Evolutionary conservation across 1,140 invertebrate genomes (phyloP).

Genomic region (Procambarus virginalis): DNA sequence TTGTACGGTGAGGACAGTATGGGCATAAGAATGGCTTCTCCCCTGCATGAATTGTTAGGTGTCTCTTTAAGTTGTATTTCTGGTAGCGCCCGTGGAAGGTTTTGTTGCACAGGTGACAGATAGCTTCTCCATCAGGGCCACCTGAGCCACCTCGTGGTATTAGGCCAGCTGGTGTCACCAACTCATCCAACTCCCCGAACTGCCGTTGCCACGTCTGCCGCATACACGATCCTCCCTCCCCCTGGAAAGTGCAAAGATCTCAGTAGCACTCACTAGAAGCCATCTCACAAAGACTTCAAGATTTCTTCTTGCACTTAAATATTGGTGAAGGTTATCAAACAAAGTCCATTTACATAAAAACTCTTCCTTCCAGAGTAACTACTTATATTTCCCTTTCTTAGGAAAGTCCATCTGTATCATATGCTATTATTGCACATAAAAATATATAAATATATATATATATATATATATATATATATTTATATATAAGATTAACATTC

Average conservation of each 20-base stretch:
- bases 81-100: conserved; percentile 56
- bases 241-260: conserved; percentile 62
- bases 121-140: conserved; percentile 10
- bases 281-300: conserved; percentile 11
- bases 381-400: background rate
- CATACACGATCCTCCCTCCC: conserved; percentile 49
- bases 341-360: background rate
- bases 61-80: conserved; percentile 64
- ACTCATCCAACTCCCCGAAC: conserved; percentile 8
- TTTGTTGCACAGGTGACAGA: conserved; percentile 53
- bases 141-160: conserved; percentile 14
- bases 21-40: conserved; percentile 72
- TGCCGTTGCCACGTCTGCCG: conserved; percentile 23
- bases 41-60: conserved; percentile 71
- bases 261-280: conserved; percentile 30
- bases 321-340: background rate
- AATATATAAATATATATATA: background rate
- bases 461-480: too few relatives aligned
- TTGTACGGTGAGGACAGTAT: conserved; percentile 69
- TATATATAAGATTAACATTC: background rate
- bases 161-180: background rate
- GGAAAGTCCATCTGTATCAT: background rate
- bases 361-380: background rate
- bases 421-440: background rate
- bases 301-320: conserved; percentile 16